Base-by-base conservation (phyloP, 2,113 vertebrate species). In the Rhinolophus sinicus region DNA sequence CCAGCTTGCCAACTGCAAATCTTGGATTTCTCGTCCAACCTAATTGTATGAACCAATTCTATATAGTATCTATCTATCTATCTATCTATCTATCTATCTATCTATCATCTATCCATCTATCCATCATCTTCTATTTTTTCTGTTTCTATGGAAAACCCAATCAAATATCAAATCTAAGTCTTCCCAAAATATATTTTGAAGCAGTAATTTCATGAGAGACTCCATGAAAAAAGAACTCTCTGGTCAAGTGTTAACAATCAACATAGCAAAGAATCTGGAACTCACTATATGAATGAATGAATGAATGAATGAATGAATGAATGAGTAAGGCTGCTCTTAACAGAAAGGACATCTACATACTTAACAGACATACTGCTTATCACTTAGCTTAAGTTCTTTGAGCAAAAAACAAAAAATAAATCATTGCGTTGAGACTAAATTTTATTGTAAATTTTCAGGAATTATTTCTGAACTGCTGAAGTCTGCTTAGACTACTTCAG, bases 371-470 rank as follows among this genome's bases (percentile, higher is more conserved):
- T 6, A 54, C 8, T 80, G 5, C 65, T 76, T 44, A 30, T 40
- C 22, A 54, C 6, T n/a, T 72, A 88, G 13, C 90, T 10, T 69
- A 13, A 4, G 7, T 73, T 92, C 67, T 62, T 76, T 33, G 38
- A 81, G 35, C 24, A 81, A 47, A 81, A 75, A 82, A 70, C 84
- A 92, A 94, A 89, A 86, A 89, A 64, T 52, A 73, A 88, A 60
- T 18, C 3, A 0, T 76, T 88, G 21, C 52, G 18, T 5, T 38
- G 12, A 56, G 30, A 93, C 16, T 93, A 72, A 28, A 58, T 82
- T 87, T 56, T 70, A 38, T 52, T 58, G 18, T 18, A 38, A 67
- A 47, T 87, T 87, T 75, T 93, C 35, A 19, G 30, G 38, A 65
- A 30, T 81, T 54, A 47, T 76, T 89, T 96, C 52, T 44, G 78